Evolutionary conservation across 2,888 invertebrate species (phyloP), one percentile per base, ranked within the genome.

Genomic region (Macrophya annulata): DNA sequence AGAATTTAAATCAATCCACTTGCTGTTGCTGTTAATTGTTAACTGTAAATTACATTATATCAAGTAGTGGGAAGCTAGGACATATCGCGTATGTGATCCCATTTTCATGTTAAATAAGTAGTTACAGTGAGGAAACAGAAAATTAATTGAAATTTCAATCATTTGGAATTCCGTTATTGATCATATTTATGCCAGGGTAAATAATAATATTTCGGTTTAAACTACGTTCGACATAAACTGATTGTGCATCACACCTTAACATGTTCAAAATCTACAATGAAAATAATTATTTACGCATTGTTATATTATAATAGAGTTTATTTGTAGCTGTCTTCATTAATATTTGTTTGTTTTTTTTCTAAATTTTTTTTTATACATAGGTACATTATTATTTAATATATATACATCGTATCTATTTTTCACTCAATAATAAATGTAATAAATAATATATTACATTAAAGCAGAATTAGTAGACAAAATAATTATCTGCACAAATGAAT

Each of bases 291-390:
- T 81, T 51, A 62, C 45, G 8, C 10, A 43, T 77, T 86, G 77
- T 86, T 71, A 83, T 79, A 87, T 89, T 89, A 89, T 89, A 87
- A 88, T 90, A 91, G 90, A 90, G 87, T 91, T 91, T 91, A 91
- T 90, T 90, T 89, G 68, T 88, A 89, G 88, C 89, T 83, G 87
- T 89, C 87, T 87, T 87, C 90, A 88, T 88, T 90, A 62, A 10
- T 62, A 21, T 62, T 62, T 89, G 9, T 9, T 40, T 72, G 12
- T 65, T 51, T 48, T 45, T 65, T 37, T 59, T 59, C 6, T n/a
- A 40, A n/a, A 15, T 68, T 68, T 68, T 59, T 31, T 45, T 83
- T 43, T 90, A 90, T 90, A 90, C 90, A 91, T 89, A 90, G 88
- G 89, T 90, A 90, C 88, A 89, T 86, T 87, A 85, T 88, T 87